phyloP scores from a whole-genome alignment of 1,140 invertebrate genomes.

The Tribolium castaneum region DNA sequence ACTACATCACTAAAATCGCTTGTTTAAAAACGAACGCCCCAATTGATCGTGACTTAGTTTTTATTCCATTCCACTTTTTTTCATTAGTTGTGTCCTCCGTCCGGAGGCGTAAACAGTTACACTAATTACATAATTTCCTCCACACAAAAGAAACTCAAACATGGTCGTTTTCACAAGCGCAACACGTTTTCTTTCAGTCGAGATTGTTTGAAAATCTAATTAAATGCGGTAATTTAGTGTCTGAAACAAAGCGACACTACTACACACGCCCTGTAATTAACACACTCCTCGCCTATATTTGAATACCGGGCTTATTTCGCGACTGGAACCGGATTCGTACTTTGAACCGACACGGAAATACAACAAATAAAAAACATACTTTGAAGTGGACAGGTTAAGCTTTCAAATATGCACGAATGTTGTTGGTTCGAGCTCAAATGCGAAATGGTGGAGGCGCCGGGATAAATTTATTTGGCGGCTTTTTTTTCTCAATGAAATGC shows the following conservation, averaged over 20 bases:
- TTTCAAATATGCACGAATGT: background rate
- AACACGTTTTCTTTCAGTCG: constrained; percentile 27
- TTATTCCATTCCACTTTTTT: no score
- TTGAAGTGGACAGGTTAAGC: background rate
- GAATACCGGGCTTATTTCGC: constrained; percentile 1
- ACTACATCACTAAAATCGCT: no score
- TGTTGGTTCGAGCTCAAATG: background rate
- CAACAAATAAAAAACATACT: background rate
- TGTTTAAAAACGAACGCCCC: no score
- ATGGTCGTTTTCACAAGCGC: constrained; percentile 15
- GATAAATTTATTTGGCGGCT: background rate
- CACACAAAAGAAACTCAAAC: constrained; percentile 15
- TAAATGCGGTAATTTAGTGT: constrained; percentile 39
- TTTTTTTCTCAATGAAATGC: no score
- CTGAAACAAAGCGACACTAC: constrained; percentile 35
- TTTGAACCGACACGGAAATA: background rate
- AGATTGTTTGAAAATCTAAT: constrained; percentile 43
- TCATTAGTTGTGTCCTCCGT: no score
- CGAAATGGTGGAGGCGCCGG: background rate
- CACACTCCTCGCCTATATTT: constrained; percentile 12
- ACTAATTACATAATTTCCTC: background rate
- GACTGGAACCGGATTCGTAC: background rate
- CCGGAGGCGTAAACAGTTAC: background rate
- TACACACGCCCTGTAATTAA: constrained; percentile 37
- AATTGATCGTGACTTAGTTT: no score